Percentiles rank a stretch among this genome's conserved stretches.
These are phyloP conservation scores for Euschistus heros DNA, from an alignment of 1,140 invertebrate species.

Conservation along the genomic window DNA sequence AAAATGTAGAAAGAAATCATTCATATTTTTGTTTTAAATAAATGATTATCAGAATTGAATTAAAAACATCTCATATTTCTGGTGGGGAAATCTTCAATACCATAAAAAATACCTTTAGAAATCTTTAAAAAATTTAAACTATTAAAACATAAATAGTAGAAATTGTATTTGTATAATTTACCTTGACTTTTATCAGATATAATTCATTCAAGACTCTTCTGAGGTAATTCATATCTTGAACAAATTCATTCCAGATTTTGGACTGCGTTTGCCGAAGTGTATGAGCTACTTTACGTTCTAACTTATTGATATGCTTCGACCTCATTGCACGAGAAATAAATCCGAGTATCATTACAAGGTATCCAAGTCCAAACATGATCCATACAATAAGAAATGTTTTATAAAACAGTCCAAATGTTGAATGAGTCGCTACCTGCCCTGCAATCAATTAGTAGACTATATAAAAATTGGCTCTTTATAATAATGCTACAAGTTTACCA, in stretches of 20 bases:
- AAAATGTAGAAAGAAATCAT: too few species aligned
- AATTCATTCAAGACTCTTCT: constrained; percentile 64
- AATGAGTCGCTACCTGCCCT: constrained; percentile 27
- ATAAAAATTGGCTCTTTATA: too few species aligned
- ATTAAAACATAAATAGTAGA: too few species aligned
- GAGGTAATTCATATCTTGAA: constrained; percentile 59
- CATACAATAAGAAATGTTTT: constrained; percentile 65
- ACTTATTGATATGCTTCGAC: constrained; percentile 58
- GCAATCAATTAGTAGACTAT: background rate
- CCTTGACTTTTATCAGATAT: constrained; percentile 65
- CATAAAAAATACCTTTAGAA: too few species aligned
- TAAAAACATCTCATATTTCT: too few species aligned
- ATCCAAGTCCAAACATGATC: constrained; percentile 84
- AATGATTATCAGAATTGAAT: too few species aligned
- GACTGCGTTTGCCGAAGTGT: constrained; percentile 65
- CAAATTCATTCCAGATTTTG: constrained; percentile 65
- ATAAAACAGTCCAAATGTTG: constrained; percentile 49
- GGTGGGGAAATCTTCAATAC: too few species aligned
- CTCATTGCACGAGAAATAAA: constrained; percentile 65
- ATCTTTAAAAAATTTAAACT: too few species aligned
- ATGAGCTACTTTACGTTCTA: constrained; percentile 62
- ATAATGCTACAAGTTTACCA: too few species aligned
- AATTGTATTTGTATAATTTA: constrained; percentile 34
- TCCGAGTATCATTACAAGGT: constrained; percentile 81
- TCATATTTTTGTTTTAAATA: too few species aligned